Conservation (phyloP, 2,797 vertebrate genomes). For the Pipistrellus kuhlii region DNA sequence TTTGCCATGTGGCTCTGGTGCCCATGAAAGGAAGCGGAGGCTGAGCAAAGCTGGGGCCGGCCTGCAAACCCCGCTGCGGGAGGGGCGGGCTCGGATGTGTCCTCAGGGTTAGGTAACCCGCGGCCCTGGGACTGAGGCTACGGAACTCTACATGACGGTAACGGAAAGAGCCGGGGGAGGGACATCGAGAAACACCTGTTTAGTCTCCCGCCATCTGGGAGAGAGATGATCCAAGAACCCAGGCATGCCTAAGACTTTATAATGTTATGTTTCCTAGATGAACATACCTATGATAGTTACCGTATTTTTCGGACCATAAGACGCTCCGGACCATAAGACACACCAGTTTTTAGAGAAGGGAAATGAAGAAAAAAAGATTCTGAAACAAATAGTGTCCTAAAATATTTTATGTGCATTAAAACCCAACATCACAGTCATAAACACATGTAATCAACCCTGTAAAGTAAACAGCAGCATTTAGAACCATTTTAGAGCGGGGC, state of each 20-base stretch:
- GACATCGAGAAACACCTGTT: background rate
- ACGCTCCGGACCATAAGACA: no score
- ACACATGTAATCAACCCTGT: no score
- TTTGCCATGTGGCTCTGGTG: conserved; percentile 21
- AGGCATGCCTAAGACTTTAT: background rate
- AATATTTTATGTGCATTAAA: no score
- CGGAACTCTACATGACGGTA: background rate
- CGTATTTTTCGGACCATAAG: no score
- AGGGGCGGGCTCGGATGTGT: background rate
- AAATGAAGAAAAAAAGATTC: no score
- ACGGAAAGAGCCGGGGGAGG: background rate
- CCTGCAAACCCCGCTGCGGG: background rate
- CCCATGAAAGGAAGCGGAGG: background rate
- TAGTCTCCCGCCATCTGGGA: background rate
- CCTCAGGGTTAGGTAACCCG: background rate
- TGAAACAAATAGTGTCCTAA: no score
- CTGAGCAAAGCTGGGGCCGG: background rate
- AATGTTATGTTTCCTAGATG: background rate
- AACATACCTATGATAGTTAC: background rate
- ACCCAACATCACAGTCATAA: no score
- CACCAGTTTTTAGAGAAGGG: no score
- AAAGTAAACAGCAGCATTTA: no score
- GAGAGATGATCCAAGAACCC: background rate
- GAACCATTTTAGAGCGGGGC: no score
- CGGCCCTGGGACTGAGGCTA: background rate